These are phyloP conservation scores for Lucilia cuprina DNA, from an alignment of 1,140 invertebrate genomes.

Conservation along the genomic window DNA sequence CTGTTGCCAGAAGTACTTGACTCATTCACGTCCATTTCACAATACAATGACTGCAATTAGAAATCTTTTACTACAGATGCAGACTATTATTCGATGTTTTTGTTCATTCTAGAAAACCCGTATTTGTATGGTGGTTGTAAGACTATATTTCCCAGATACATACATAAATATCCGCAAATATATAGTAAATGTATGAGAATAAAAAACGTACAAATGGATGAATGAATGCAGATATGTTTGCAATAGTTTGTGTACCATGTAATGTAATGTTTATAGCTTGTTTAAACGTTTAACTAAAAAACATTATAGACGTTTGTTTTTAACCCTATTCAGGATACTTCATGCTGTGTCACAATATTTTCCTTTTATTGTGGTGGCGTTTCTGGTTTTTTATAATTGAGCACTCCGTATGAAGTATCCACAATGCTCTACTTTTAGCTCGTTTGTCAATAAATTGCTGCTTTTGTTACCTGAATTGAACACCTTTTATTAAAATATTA, in stretches of 20 bases:
- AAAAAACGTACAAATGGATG: no score
- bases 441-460: constrained; percentile 25
- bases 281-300: background rate
- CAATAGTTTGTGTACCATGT: background rate
- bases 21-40: constrained; percentile 28
- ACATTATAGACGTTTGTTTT: background rate
- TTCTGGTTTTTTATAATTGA: background rate
- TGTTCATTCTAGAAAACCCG: background rate
- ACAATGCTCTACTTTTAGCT: constrained; percentile 14
- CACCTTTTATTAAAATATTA: constrained; percentile 33
- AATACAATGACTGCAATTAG: constrained; percentile 35
- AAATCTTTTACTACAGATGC: background rate
- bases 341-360: background rate
- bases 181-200: no score
- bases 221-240: background rate
- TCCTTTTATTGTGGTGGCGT: background rate
- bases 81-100: background rate
- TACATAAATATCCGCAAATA: background rate
- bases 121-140: background rate
- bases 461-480: constrained; percentile 21
- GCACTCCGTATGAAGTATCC: background rate
- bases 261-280: background rate
- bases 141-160: background rate
- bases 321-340: background rate
- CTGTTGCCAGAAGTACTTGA: constrained; percentile 26